Conservation (phyloP, 1,140 invertebrate species). For the Drosophila varians region DNA sequence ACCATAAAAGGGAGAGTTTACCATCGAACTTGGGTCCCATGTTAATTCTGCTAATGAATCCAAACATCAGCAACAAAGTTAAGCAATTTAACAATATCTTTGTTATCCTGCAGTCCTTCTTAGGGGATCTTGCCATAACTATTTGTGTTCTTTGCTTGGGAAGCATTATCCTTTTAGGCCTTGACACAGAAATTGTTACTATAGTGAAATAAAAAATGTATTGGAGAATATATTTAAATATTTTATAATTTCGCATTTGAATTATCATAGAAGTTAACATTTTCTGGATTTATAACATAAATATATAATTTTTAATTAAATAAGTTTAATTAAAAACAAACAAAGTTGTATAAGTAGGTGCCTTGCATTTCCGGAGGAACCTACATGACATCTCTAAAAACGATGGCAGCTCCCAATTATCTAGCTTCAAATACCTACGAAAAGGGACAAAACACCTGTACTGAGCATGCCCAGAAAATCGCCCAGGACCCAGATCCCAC, state of each 20-base stretch:
- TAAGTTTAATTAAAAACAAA: no score
- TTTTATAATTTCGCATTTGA: no score
- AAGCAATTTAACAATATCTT: constrained; percentile 35
- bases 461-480: constrained; percentile 46
- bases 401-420: not conserved
- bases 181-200: constrained; percentile 6
- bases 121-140: constrained; percentile 24
- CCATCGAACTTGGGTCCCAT: constrained; percentile 10
- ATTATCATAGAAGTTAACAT: no score
- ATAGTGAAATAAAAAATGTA: constrained; percentile 6
- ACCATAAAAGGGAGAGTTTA: constrained; percentile 6
- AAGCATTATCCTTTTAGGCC: constrained; percentile 12
- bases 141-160: constrained; percentile 25
- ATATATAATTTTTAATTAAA: no score
- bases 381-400: not conserved
- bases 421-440: not conserved
- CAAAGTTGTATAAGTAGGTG: not conserved
- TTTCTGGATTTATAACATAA: no score
- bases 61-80: constrained; percentile 17
- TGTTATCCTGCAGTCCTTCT: constrained; percentile 17
- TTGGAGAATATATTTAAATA: not conserved
- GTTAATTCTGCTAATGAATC: constrained; percentile 20
- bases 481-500: constrained; percentile 16
- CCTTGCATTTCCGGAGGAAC: not conserved
- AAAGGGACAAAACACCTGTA: constrained; percentile 16